Base-by-base conservation (phyloP, 2,113 vertebrate species). In the Ictalurus punctatus region DNA sequence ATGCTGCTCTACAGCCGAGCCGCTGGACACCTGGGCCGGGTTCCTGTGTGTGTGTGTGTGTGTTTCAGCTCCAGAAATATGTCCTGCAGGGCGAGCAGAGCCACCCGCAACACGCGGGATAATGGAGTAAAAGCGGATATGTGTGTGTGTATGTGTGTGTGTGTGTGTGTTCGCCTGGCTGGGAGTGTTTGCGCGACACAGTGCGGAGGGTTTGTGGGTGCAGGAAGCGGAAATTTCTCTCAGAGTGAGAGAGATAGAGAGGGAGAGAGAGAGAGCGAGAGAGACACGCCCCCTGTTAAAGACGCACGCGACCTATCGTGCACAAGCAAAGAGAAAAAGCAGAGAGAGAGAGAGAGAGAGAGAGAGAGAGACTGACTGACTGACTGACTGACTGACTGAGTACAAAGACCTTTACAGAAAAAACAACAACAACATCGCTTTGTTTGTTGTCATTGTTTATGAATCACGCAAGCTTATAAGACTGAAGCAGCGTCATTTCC, bases 161-260 rank as follows among this genome's bases (percentile, higher is more conserved):
- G 5, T 78, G 74, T 27, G 73, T 76, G 73, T 76, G 73, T 76
- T 2, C 25, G 74, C 25, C 30, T 12, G 25, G 58, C 71, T 5
- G 86, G 30, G n/a, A 52, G n/a, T 88, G 63, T 63, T 90, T 61
- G 37, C 83, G 88, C n/a, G 61, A 91, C 69, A 90, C 83, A 85
- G 84, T 88, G 61, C 25, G 86, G 91, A 86, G 91, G 91, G 92
- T 91, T 92, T 17, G 93, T 91, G 79, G 85, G 87, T 89, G 93
- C 92, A 96, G 95, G 95, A 96, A 95, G 92, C 95, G 95, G 95
- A 96, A 95, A 95, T 95, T 92, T 95, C 91, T 92, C 73, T 44
- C 1, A 27, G 8, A 76, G 40, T 0, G 52, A 54, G 10, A 13
- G 52, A 54, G 52, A 1, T 8, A 8, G 48, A 8, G 48, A 0